phyloP scores from a whole-genome alignment of 2,113 vertebrate genomes.

The Sinocyclocheilus rhinocerous region DNA sequence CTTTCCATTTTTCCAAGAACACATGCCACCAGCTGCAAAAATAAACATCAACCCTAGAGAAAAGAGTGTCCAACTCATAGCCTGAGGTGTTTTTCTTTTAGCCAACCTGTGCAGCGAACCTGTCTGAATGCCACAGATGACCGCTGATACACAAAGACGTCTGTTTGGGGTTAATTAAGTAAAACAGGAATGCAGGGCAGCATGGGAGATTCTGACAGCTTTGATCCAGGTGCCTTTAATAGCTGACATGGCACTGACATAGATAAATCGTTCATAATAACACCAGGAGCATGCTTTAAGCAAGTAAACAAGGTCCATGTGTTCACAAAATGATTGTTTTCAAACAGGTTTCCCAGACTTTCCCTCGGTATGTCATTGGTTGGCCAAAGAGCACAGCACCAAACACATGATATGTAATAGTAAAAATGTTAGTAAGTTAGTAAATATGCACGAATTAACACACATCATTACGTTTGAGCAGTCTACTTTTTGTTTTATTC shows the following conservation, averaged over 20 bases:
- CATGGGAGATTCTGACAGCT: slow-evolving; percentile 64
- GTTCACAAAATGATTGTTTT: not conserved
- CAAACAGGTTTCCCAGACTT: not conserved
- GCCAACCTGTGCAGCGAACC: not conserved
- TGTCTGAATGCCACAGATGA: not conserved
- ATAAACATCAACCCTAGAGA: slow-evolving; percentile 3
- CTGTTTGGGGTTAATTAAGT: slow-evolving; percentile 65
- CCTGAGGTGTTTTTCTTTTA: not conserved
- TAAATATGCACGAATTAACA: not conserved
- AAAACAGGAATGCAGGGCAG: slow-evolving; percentile 52
- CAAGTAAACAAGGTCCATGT: not conserved
- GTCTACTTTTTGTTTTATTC: not conserved
- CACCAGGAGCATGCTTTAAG: not conserved
- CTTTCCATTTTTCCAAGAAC: slow-evolving; percentile 12
- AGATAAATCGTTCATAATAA: not conserved
- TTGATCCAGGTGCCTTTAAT: slow-evolving; percentile 43
- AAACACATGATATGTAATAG: not conserved
- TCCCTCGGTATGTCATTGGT: not conserved
- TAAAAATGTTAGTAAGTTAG: not conserved
- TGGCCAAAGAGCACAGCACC: not conserved
- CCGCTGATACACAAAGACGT: not conserved
- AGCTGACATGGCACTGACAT: not conserved
- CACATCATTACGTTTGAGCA: not conserved
- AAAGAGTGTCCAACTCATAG: not conserved
- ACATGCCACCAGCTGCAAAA: slow-evolving; percentile 35